Base-by-base conservation (phyloP, 2,113 vertebrate genomes). In the Prionailurus viverrinus region DNA sequence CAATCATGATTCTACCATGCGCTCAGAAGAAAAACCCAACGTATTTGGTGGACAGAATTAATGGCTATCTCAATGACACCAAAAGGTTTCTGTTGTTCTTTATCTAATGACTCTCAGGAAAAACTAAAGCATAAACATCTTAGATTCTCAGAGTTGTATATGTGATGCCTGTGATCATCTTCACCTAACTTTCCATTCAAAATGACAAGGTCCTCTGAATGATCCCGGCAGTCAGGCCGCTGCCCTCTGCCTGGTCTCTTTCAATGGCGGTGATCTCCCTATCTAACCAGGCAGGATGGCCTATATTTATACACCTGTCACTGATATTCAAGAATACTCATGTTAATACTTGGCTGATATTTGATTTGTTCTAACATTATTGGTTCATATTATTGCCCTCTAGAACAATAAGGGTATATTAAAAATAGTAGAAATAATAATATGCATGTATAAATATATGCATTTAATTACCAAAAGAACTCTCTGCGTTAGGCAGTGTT, bases 371-470 rank as follows among this genome's bases (percentile, higher is more conserved):
- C 0, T 80, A 65, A 94, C 16, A 91, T 66, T 74, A n/a, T 25
- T 92, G 36, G 88, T 55, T 13, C 27, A 76, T 36, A 36, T 36
- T 36, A 36, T 36, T 84, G 13, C 15, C 7, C 4, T 92, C 13
- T 84, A 94, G 14, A 76, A 96, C 89, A 94, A 81, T 69, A 18
- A 73, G 9, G 93, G 86, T 91, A 78, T 95, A 29, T 86, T 90
- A 93, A 53, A 55, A 71, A 36, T 41, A 87, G 27, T 16, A 85
- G 51, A 81, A 97, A 82, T n/a, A 82, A 68, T 51, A 31, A 23
- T 80, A 91, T 48, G 3, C 11, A 89, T 48, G 61, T 84, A 71
- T 66, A 80, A 93, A 81, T 45, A 65, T 18, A 63, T 6, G 84
- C 11, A 81, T 65, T 61, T 65, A 66, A 63, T 71, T 11, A 51